A percentile compares a stretch with the other conserved stretches of the same genome.
These are phyloP conservation scores for Amniataba percoides DNA, from an alignment of 2,797 vertebrate species.

Conservation along the genomic window DNA sequence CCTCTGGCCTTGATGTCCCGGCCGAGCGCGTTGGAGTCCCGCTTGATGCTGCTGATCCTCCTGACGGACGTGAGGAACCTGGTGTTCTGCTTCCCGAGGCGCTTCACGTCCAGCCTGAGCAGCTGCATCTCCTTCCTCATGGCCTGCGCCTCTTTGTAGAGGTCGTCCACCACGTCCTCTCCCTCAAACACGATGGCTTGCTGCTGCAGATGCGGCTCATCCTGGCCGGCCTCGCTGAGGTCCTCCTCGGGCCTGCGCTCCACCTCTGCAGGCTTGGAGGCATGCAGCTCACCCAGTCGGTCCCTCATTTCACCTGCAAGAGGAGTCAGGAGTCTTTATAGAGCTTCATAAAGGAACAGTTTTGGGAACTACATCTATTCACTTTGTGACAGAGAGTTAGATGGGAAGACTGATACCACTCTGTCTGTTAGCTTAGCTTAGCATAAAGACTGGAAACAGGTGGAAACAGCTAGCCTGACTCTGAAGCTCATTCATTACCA, in stretches of 20 bases:
- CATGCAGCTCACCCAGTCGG: constrained; percentile 89
- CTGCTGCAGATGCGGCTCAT: constrained; percentile 66
- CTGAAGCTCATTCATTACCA: neutral
- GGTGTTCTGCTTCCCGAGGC: constrained; percentile 92
- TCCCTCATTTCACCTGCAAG: constrained; percentile 92
- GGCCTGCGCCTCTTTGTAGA: constrained; percentile 89
- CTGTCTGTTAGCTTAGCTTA: constrained; percentile 10
- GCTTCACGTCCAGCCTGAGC: constrained; percentile 89
- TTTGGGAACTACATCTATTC: neutral
- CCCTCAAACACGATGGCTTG: constrained; percentile 88
- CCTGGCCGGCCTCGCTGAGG: neutral
- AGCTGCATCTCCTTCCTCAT: constrained; percentile 90
- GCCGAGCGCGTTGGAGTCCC: constrained; percentile 93
- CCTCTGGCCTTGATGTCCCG: constrained; percentile 92
- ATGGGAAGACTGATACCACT: neutral
- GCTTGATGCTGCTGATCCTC: constrained; percentile 97
- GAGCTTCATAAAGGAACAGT: neutral
- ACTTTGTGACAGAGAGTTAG: neutral
- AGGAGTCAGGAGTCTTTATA: constrained; percentile 25
- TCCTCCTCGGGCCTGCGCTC: constrained; percentile 14
- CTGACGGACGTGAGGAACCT: constrained; percentile 97
- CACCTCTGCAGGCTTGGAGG: constrained; percentile 47
- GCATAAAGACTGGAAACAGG: neutral
- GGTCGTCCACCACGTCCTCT: constrained; percentile 87
- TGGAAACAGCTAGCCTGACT: neutral